A percentile compares a stretch with the other conserved stretches of the same genome.
Evolutionary conservation across 2,888 invertebrate species (phyloP).

Genomic region (Malthinus seriepunctatus): DNA sequence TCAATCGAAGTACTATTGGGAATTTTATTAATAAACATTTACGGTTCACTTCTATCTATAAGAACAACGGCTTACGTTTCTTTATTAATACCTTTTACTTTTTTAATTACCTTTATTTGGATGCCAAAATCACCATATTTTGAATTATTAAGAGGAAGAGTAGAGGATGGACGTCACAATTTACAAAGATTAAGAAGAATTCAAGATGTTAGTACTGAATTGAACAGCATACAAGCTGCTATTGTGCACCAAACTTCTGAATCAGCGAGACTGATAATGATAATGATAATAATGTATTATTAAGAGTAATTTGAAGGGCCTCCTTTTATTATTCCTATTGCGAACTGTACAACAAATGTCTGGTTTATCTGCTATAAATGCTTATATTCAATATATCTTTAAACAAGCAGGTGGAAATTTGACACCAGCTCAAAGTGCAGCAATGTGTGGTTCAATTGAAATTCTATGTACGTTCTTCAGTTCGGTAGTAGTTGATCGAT

Average conservation of each 20-base stretch:
- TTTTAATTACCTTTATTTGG: conserved; percentile 60
- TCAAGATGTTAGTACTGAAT: conserved; percentile 40
- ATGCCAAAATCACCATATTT: conserved; percentile 61
- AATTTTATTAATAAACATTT: conserved; percentile 51
- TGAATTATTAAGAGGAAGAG: conserved; percentile 36
- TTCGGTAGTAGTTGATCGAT: background rate
- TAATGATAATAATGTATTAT: conserved; percentile 42
- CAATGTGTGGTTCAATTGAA: conserved; percentile 34
- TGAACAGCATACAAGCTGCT: conserved; percentile 35
- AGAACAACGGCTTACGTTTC: conserved; percentile 59
- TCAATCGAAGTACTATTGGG: conserved; percentile 33
- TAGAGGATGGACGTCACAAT: conserved; percentile 37
- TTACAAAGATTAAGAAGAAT: conserved; percentile 38
- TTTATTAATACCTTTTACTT: conserved; percentile 60
- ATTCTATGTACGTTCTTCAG: background rate
- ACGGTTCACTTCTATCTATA: conserved; percentile 62
- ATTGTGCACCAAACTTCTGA: conserved; percentile 43
- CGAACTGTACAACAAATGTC: conserved; percentile 42
- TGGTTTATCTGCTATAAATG: conserved; percentile 39
- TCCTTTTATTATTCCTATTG: conserved; percentile 34
- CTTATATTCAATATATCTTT: conserved; percentile 45
- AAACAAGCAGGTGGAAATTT: conserved; percentile 44
- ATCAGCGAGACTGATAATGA: conserved; percentile 36
- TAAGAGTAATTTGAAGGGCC: conserved; percentile 40
- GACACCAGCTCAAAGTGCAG: conserved; percentile 40